A percentile compares a stretch with the other conserved stretches of the same genome.
Conservation (phyloP, 2,797 vertebrate genomes). For the Chelon labrosus region DNA sequence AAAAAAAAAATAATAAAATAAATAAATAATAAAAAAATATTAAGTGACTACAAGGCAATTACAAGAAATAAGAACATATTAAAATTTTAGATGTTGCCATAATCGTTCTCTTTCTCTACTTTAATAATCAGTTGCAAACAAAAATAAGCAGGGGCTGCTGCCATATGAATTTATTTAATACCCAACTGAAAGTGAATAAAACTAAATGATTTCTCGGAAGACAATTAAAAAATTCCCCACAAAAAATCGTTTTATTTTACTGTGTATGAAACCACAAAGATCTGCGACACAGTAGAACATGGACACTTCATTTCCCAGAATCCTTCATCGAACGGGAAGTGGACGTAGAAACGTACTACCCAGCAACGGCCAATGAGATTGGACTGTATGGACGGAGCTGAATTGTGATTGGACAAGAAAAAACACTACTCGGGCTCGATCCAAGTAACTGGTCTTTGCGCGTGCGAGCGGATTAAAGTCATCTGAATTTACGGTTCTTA, state of each 20-base stretch:
- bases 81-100: no score
- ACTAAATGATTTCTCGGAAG: no score
- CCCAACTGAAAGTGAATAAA: background rate
- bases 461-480: background rate
- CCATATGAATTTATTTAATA: background rate
- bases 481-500: conserved; percentile 8
- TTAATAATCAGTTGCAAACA: no score
- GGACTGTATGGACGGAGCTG: fast-evolving
- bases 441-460: background rate
- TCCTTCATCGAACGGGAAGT: fast-evolving
- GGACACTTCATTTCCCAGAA: conserved; percentile 52
- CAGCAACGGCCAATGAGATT: conserved; percentile 28
- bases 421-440: background rate
- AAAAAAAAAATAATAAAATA: no score
- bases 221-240: no score
- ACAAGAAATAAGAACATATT: no score
- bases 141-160: background rate
- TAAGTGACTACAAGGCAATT: no score
- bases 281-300: background rate
- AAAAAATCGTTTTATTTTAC: no score
- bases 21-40: no score
- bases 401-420: conserved; percentile 61
- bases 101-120: no score
- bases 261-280: no score
- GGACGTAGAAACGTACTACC: background rate